Evolutionary conservation across 2,113 vertebrate species (phyloP), one percentile per base, ranked within the genome.

Genomic region (Bubalus kerabau): DNA sequence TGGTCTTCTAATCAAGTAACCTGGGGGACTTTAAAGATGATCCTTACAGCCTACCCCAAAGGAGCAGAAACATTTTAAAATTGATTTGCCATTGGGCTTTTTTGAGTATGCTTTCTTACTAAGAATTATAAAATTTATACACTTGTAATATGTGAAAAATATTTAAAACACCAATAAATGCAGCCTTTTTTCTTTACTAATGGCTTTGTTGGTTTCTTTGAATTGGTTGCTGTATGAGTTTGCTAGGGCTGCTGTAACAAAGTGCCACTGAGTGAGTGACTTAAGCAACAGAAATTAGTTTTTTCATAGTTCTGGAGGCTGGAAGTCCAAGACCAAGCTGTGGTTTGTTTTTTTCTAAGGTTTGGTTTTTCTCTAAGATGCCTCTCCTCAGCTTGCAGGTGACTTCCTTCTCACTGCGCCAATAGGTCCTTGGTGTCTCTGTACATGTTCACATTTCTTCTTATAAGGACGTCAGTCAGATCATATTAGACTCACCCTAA

Each of bases 1-100:
- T 98, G 91, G 93, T 96, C 82, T 78, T 98, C 94, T 98, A 89
- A 78, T 80, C 92, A 98, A 95, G 97, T 97, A 59, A 98, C 92
- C 74, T 0, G 62, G 90, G 84, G 74, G 96, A 84, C 93, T 97
- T 30, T 93, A 86, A 97, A 89, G 95, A 97, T 92, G 98, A 92
- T 81, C 91, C 67, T 80, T 48, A 21, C 4, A 19, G 11, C 76
- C 30, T 95, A 28, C 96, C n/a, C 59, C 57, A 84, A 23, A 94
- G 15, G 28, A 83, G 67, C 46, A 96, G 92, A 98, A 97, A 87
- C 96, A 96, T 83, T 92, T 97, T 95, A 30, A 74, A 95, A 46
- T 67, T 97, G 28, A 56, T 85, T 76, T 96, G 89, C 86, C 80
- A 52, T 81, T 88, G 88, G n/a, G 96, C 28, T 71, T 97, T 87